Percentiles rank a stretch among this genome's conserved stretches.
Conservation (phyloP, 2,797 vertebrate species). For the Yasuhikotakia modesta region DNA sequence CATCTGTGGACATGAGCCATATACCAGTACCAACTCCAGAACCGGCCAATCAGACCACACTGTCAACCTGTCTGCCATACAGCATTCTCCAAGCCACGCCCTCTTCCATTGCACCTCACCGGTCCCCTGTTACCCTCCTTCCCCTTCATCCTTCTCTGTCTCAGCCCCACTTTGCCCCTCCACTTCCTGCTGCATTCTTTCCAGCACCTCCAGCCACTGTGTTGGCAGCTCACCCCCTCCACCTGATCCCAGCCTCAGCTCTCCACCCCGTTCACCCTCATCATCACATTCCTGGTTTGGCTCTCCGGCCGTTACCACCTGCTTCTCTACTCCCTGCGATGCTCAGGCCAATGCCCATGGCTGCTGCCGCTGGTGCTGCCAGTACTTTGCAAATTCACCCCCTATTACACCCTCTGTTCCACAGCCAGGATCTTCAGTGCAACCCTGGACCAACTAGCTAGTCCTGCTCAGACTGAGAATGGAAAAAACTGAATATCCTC, state of each 20-base stretch:
- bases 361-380: conserved; percentile 70
- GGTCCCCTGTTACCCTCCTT: conserved; percentile 70
- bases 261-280: conserved; percentile 74
- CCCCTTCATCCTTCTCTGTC: conserved; percentile 76
- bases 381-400: conserved; percentile 76
- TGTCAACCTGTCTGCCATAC: conserved; percentile 66
- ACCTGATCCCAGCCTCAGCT: conserved; percentile 76
- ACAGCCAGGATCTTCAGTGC: conserved; percentile 76
- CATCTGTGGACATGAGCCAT: conserved; percentile 53
- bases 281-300: conserved; percentile 69
- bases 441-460: conserved; percentile 71
- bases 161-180: conserved; percentile 76
- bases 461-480: conserved; percentile 7
- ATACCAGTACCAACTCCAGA: conserved; percentile 57
- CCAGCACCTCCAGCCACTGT: conserved; percentile 79
- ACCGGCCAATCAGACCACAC: conserved; percentile 60
- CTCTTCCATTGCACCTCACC: conserved; percentile 70
- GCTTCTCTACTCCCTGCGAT: conserved; percentile 77
- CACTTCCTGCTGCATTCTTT: conserved; percentile 75
- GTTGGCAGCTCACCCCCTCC: conserved; percentile 78
- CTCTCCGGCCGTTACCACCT: conserved; percentile 74
- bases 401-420: conserved; percentile 81
- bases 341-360: conserved; percentile 79
- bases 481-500: not conserved
- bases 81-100: conserved; percentile 77